Evolutionary conservation across 2,113 vertebrate species (phyloP).

Genomic region (Sorex araneus): DNA sequence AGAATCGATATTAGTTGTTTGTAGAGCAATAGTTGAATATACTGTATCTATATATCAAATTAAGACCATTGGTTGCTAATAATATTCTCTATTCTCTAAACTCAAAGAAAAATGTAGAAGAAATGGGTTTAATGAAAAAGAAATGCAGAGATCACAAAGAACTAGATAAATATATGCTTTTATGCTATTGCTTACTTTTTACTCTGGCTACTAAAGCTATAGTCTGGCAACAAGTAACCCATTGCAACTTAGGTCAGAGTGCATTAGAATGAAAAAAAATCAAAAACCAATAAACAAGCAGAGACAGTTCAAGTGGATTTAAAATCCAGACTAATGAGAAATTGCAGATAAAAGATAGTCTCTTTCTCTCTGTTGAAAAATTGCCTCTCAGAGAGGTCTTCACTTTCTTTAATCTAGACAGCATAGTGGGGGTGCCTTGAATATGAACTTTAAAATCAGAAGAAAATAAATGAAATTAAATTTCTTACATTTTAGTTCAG

Average conservation of each 20-base stretch:
- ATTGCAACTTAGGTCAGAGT: slow-evolving; percentile 61
- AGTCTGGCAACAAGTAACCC: slow-evolving; percentile 68
- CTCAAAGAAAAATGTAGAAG: slow-evolving; percentile 29
- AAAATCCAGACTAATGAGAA: slow-evolving; percentile 72
- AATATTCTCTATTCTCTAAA: slow-evolving; percentile 6
- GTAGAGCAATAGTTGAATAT: slow-evolving; percentile 31
- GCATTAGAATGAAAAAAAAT: slow-evolving; percentile 50
- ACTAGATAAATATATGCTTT: slow-evolving; percentile 49
- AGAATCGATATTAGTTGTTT: slow-evolving; percentile 50
- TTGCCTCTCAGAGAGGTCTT: slow-evolving; percentile 59
- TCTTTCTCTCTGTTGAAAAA: slow-evolving; percentile 50
- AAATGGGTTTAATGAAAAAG: slow-evolving; percentile 65
- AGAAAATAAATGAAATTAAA: background rate
- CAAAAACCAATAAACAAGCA: slow-evolving; percentile 60
- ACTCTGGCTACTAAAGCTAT: slow-evolving; percentile 63
- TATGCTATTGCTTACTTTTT: slow-evolving; percentile 65
- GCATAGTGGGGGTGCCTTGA: background rate
- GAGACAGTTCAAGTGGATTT: slow-evolving; percentile 66
- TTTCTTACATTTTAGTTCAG: slow-evolving; percentile 27
- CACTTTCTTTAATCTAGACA: slow-evolving; percentile 66
- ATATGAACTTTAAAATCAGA: slow-evolving; percentile 46
- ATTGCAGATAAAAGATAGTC: slow-evolving; percentile 57
- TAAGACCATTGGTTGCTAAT: slow-evolving; percentile 48
- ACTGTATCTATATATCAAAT: slow-evolving; percentile 57
- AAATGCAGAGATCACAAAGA: slow-evolving; percentile 51